Evolutionary conservation across 1,140 invertebrate species (phyloP), one percentile per base, ranked within the genome.

Genomic region (Charaxes varanes): DNA sequence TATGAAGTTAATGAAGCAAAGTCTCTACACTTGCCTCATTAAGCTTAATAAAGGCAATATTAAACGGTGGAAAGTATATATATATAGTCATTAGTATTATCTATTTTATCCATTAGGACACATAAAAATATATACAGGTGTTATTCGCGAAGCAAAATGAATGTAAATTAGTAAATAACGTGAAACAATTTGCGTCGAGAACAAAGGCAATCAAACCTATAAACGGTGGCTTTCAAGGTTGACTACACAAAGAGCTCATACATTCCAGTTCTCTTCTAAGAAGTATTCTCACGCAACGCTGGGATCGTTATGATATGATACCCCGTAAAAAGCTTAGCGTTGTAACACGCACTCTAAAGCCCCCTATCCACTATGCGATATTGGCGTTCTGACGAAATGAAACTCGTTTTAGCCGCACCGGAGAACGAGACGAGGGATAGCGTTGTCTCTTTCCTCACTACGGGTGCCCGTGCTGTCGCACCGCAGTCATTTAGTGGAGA

Each of bases 321-420:
- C 36, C 34, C 23, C 38, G 35, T 43, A 55, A 48, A 52, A 62
- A 53, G 31, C 48, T 37, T 31, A 50, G 35, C 16, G 40, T 53
- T 57, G 52, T 55, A 53, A 55, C 62, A 78, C 77, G 54, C 74
- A 78, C 71, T 78, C 72, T 61, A 32, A 23, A 23, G 12, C 14
- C 30, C 22, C 12, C 15, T 15, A 6, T 14, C 28, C 15, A 17
- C 28, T 31, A 31, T 7, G 18, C 15, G 28, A 31, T 11, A 31
- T 17, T 8, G 6, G 27, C 14, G 2, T 16, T 30, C 2, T 3
- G 15, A 16, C 27, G 10, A 31, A 3, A 31, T n/a, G n/a, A 15
- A 22, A 35, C 1, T 14, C 21, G 10, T 22, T 24, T 8, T 1
- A 13, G 18, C 15, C 6, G 28, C 18, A 10, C 4, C 15, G 16